These are phyloP conservation scores for Drosophila prosaltans DNA, from an alignment of 1,140 invertebrate genomes.

Conservation along the genomic window DNA sequence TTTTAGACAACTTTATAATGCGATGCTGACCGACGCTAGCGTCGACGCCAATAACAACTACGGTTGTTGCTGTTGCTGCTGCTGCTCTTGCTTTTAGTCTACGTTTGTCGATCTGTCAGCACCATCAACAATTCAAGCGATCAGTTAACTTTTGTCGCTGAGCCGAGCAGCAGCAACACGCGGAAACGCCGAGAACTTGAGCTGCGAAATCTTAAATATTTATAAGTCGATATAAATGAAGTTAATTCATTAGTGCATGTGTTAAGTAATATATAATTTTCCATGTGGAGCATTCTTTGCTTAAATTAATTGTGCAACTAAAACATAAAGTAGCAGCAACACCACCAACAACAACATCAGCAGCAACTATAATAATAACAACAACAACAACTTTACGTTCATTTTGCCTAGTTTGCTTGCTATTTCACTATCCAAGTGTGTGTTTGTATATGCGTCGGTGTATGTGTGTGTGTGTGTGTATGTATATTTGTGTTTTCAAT, in stretches of 20 bases:
- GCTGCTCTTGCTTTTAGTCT: conserved; percentile 20
- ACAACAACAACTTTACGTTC: conserved; percentile 26
- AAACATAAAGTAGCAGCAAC: neutral
- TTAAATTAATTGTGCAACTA: conserved; percentile 67
- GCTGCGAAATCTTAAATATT: conserved; percentile 17
- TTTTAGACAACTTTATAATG: conserved; percentile 69
- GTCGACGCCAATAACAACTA: conserved; percentile 17
- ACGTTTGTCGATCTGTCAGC: conserved; percentile 63
- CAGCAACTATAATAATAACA: conserved; percentile 43
- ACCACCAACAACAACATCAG: neutral
- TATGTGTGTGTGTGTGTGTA: conserved; percentile 15
- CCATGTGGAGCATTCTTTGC: neutral
- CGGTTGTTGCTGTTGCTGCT: conserved; percentile 36
- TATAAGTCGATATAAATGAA: conserved; percentile 24
- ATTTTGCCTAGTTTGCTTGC: conserved; percentile 42
- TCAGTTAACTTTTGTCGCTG: conserved; percentile 66
- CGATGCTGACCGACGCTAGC: conserved; percentile 12
- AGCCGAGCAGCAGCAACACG: conserved; percentile 61
- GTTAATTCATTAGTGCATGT: conserved; percentile 1
- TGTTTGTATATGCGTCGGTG: conserved; percentile 3
- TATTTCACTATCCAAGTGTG: conserved; percentile 20
- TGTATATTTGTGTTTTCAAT: conserved; percentile 60
- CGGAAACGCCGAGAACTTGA: conserved; percentile 51
- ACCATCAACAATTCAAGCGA: conserved; percentile 35
- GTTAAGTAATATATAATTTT: conserved; percentile 1